Evolutionary conservation across 2,888 invertebrate species (phyloP).

Genomic region (Alitta virens): DNA sequence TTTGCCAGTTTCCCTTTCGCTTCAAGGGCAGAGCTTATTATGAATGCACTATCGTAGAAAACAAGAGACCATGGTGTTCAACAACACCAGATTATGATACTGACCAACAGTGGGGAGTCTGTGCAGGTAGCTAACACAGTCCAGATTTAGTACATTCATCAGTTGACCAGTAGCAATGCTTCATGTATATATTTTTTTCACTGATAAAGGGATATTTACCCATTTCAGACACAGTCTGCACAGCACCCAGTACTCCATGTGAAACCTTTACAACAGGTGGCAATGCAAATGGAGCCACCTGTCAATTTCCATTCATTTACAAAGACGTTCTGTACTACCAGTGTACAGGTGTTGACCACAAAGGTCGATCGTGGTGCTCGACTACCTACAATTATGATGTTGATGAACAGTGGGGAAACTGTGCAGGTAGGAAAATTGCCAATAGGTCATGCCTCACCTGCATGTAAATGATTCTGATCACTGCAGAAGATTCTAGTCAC

Average conservation of each 20-base stretch:
- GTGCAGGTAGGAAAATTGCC: neutral
- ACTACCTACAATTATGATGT: neutral
- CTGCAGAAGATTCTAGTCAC: too few species aligned
- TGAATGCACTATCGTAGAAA: slow-evolving; percentile 1
- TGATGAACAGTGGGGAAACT: neutral
- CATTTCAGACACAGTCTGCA: neutral
- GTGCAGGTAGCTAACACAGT: neutral
- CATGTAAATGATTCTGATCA: too few species aligned
- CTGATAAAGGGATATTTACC: too few species aligned
- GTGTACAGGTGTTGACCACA: neutral
- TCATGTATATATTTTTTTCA: too few species aligned
- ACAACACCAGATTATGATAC: slow-evolving; percentile 12
- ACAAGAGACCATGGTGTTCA: slow-evolving; percentile 6
- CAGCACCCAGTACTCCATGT: neutral
- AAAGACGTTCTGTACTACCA: neutral
- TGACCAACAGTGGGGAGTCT: slow-evolving; percentile 5
- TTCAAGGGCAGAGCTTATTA: neutral
- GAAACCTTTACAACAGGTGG: neutral
- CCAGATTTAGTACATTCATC: too few species aligned
- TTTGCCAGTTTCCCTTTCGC: neutral
- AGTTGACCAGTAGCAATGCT: too few species aligned
- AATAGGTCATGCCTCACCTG: too few species aligned
- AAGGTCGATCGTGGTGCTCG: neutral
- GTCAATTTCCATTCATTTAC: slow-evolving; percentile 15
- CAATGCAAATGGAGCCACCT: slow-evolving; percentile 6